Evolutionary conservation across 1,140 invertebrate species (phyloP).

Genomic region (Zaprionus kolodkinae): DNA sequence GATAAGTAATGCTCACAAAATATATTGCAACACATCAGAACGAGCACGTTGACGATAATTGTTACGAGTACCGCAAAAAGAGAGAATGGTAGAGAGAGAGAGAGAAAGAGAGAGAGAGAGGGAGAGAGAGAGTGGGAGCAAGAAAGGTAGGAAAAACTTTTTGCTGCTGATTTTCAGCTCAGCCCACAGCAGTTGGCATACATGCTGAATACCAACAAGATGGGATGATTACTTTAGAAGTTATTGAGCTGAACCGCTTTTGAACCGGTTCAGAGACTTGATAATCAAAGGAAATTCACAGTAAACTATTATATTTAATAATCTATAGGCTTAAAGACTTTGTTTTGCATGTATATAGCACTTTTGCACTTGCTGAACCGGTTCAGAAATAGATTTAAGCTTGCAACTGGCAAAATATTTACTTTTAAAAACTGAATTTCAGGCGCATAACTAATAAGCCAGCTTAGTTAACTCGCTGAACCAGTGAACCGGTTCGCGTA

Average conservation of each 20-base stretch:
- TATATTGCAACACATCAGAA: constrained; percentile 17
- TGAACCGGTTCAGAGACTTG: background rate
- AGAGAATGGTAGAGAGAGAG: background rate
- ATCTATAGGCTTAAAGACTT: background rate
- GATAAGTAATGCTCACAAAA: constrained; percentile 38
- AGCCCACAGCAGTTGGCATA: background rate
- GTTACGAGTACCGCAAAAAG: constrained; percentile 7
- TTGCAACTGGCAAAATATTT: too few species aligned
- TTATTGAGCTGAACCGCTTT: background rate
- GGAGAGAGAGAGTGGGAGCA: too few species aligned
- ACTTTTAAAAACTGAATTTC: background rate
- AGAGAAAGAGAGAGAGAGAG: background rate
- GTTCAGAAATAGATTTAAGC: background rate
- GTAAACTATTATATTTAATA: background rate
- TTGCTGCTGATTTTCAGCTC: background rate
- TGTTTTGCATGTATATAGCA: background rate
- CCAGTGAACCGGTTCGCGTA: background rate
- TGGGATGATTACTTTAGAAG: background rate
- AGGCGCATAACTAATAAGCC: background rate
- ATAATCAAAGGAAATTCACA: background rate
- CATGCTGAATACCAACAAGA: background rate
- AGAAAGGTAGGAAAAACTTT: background rate
- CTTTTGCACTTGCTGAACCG: background rate
- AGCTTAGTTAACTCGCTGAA: background rate
- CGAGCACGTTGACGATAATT: constrained; percentile 18